These are phyloP conservation scores for Balaeniceps rex DNA, from an alignment of 2,113 vertebrate species.

Conservation along the genomic window DNA sequence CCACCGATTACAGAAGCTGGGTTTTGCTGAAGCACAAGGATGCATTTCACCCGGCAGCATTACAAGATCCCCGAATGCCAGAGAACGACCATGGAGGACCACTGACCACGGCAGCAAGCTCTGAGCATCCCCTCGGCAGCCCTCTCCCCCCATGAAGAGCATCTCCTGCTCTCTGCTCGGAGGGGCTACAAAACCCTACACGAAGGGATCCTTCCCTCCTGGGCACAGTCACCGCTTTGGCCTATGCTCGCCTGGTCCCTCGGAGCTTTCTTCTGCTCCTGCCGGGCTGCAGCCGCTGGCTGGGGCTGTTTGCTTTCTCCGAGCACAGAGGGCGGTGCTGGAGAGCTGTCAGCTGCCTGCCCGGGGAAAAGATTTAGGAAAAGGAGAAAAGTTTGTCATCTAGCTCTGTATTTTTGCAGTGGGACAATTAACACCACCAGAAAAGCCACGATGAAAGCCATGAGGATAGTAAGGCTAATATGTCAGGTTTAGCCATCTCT, in stretches of 20 bases:
- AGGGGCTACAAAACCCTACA: neutral
- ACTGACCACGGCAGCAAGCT: neutral
- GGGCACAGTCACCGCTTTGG: neutral
- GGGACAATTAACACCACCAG: neutral
- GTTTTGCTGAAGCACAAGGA: neutral
- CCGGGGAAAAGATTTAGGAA: neutral
- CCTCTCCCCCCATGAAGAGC: fast-evolving
- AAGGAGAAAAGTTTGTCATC: neutral
- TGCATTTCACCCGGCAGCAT: neutral
- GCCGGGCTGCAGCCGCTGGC: neutral
- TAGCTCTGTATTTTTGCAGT: neutral
- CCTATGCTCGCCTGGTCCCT: fast-evolving
- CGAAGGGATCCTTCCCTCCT: neutral
- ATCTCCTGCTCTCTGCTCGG: neutral
- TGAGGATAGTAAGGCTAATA: neutral
- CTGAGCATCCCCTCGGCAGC: neutral
- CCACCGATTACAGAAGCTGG: neutral
- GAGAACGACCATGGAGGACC: fast-evolving
- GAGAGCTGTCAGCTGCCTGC: neutral
- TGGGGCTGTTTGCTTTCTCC: neutral
- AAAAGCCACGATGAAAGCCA: neutral
- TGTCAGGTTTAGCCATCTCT: fast-evolving
- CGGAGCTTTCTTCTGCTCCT: fast-evolving
- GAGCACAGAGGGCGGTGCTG: conserved; percentile 32
- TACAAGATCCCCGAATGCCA: neutral